Base-by-base conservation (phyloP, 2,888 invertebrate species). In the Piscicola geometra region DNA sequence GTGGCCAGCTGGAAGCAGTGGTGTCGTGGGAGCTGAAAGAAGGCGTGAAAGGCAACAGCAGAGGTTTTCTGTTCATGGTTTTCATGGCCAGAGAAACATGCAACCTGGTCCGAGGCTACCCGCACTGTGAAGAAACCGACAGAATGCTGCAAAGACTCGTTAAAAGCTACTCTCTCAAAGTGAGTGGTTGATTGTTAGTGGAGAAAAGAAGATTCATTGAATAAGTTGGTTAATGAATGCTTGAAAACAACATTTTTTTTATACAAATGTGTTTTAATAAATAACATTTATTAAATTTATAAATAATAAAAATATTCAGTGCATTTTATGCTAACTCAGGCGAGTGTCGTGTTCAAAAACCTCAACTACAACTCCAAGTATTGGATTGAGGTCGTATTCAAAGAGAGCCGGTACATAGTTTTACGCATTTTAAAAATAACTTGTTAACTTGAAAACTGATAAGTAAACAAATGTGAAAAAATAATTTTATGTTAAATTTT, bases 331-430 rank as follows among this genome's bases (percentile, higher is more conserved):
- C n/a, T n/a, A n/a, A n/a, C n/a, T 30, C 52, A 75, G 75, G 68
- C 32, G 28, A 71, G 36, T 33, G 35, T 66, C n/a, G 64, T 66
- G 30, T 41, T 76, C n/a, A 25, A 28, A 9, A 66, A 56, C 52
- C 73, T 76, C 41, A 52, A 66, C 36, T 76, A 52, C 72, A 76
- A 76, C 67, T 76, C 73, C 25, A 76, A 70, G 56, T 76, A 76
- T 73, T 76, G 72, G 73, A 52, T 73, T 0, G 76, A 76, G 66
- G 56, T 76, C 1, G 66, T 56, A 15, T 73, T 28, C 60, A 47
- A 47, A 47, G 50, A 47, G 12, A 47, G 9, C 50, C 9, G 50
- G 50, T 47, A 15, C 12, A 21, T 15, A 47, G 9, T 47, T 47
- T 47, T 47, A 21, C 9, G 9, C 50, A 47, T 9, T 15, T 47